Evolutionary conservation across 2,797 vertebrate genomes (phyloP), one percentile per base, ranked within the genome.

Genomic region (Otolemur crassicaudatus): DNA sequence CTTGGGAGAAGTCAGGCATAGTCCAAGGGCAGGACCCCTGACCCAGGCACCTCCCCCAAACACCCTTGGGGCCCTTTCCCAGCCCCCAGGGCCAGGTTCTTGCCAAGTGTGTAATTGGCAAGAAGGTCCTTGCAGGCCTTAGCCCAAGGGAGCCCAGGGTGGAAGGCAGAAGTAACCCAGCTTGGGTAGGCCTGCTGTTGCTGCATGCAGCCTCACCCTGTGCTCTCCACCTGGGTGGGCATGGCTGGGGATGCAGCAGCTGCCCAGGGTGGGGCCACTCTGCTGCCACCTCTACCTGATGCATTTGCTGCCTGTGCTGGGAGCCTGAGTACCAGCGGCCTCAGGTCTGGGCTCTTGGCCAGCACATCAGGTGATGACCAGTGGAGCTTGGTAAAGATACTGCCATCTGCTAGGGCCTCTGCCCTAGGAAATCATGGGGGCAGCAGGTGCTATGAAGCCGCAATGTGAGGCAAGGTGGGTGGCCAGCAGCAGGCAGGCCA

Each of bases 301-400:
- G 20, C 40, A 2, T n/a, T 29, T 10, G 14, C 37, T 17, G 29
- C 8, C 11, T 0, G 53, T 34, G 25, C 12, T n/a, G 20, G n/a
- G 70, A 81, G 73, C 67, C 2, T 0, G 27, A 53, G 23, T 0
- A 0, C 77, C n/a, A 3, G 67, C 0, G 9, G 46, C 46, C 60
- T 40, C n/a, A 7, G 31, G 7, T 13, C 81, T 85, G 73, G 65
- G 91, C 23, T 63, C 61, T 65, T 58, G 73, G 56, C 5, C 40
- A 29, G 53, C 1, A 29, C 9, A 8, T 31, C 5, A 60, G 46
- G 61, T 25, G 13, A 31, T 0, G 9, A 58, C 25, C 23, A n/a
- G n/a, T 10, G 1, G 40, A 29, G 7, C 1, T n/a, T 22, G 34
- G 40, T 29, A 40, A 58, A 37, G 40, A 13, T 0, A 0, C 20